Percentiles rank a stretch among this genome's conserved stretches.
These are phyloP conservation scores for Psittacus erithacus DNA, from an alignment of 2,113 vertebrate species.

Conservation along the genomic window DNA sequence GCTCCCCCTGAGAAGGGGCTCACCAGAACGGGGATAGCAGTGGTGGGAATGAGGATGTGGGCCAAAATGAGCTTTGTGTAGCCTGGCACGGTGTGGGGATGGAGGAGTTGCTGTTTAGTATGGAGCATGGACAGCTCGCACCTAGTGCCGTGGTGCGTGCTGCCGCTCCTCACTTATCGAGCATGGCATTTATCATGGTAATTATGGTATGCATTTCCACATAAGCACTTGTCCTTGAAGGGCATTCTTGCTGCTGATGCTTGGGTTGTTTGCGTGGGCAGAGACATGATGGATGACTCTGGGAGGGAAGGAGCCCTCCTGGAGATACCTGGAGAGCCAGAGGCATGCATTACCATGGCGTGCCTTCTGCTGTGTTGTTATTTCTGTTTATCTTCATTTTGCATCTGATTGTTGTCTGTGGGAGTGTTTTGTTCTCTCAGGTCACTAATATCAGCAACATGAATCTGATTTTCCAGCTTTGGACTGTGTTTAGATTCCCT, in stretches of 20 bases:
- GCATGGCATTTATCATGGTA: not conserved
- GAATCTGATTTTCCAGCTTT: not conserved
- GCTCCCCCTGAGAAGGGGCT: not conserved
- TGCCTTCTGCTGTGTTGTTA: not conserved
- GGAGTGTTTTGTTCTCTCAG: not conserved
- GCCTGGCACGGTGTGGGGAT: rapidly evolving
- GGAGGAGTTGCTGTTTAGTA: rapidly evolving
- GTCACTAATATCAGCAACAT: not conserved
- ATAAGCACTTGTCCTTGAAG: not conserved
- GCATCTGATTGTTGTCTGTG: not conserved
- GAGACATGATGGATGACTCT: not conserved
- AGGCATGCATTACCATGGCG: rapidly evolving
- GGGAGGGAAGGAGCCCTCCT: not conserved
- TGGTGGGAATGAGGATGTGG: not conserved
- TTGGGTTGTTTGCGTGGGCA: not conserved
- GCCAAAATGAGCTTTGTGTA: not conserved
- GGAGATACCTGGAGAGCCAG: not conserved
- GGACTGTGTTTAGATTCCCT: not conserved
- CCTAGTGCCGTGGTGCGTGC: rapidly evolving
- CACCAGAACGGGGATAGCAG: rapidly evolving
- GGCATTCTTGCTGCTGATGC: not conserved
- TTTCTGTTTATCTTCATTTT: not conserved
- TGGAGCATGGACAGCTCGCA: rapidly evolving
- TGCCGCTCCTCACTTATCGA: not conserved
- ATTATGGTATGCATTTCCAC: not conserved